phyloP scores from a whole-genome alignment of 2,797 vertebrate genomes.

The Neomorphus geoffroyi region DNA sequence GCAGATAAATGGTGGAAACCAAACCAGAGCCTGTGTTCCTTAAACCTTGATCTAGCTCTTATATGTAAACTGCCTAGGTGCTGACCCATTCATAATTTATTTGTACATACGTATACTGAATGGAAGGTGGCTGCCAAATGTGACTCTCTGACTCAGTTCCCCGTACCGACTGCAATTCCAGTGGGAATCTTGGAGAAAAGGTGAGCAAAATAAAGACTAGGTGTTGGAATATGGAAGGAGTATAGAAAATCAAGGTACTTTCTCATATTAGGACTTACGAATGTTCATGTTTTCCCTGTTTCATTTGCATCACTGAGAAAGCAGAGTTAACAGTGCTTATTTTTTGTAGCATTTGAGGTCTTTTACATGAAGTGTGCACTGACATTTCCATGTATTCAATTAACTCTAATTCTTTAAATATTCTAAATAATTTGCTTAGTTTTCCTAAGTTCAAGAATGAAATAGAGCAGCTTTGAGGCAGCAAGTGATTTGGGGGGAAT shows the following conservation, averaged over 20 bases:
- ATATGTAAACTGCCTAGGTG: fast-evolving
- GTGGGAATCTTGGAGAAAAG: not conserved
- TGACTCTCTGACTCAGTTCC: not conserved
- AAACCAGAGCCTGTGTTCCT: not conserved
- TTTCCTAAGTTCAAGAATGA: not conserved
- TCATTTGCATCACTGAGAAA: not conserved
- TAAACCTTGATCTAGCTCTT: not conserved
- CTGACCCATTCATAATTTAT: not conserved
- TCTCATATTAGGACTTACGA: not conserved
- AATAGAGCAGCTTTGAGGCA: not conserved
- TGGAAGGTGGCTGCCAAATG: not conserved
- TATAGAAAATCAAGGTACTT: not conserved
- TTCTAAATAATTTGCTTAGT: not conserved
- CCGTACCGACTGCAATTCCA: not conserved
- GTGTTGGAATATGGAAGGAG: not conserved
- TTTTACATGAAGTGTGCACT: not conserved
- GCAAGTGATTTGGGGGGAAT: not conserved
- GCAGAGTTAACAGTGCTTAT: not conserved
- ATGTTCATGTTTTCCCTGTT: not conserved
- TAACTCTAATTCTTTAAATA: not conserved
- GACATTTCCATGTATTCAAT: not conserved
- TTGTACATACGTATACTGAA: not conserved
- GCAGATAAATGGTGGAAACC: not conserved
- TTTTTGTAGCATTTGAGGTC: not conserved
- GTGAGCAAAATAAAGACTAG: not conserved